Percentiles rank a stretch among this genome's conserved stretches.
phyloP scores from a whole-genome alignment of 64 coral and sea anemone species.

The Acropora yongei region DNA sequence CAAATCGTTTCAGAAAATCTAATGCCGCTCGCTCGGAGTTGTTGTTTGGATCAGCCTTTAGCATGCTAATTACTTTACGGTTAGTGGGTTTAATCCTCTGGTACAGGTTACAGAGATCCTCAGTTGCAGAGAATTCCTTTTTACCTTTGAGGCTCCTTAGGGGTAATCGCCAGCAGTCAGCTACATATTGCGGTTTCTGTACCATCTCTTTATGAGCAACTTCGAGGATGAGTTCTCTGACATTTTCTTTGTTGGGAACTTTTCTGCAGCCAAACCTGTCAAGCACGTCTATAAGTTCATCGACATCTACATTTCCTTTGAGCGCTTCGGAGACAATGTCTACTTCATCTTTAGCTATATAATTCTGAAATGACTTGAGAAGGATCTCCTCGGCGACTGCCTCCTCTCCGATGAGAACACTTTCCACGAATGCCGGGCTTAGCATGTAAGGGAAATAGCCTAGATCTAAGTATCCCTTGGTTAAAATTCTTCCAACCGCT shows the following conservation, averaged over 20 bases:
- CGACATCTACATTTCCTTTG: not conserved
- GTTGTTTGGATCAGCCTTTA: not conserved
- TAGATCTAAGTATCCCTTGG: not conserved
- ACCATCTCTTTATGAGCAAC: constrained; percentile 16
- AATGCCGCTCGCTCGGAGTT: not conserved
- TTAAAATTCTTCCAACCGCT: constrained; percentile 9
- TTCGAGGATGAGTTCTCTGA: not conserved
- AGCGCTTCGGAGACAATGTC: constrained; percentile 5
- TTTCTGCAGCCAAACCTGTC: constrained; percentile 32
- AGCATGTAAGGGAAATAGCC: constrained; percentile 25
- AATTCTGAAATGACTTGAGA: constrained; percentile 9
- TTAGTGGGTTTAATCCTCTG: not conserved
- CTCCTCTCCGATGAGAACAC: not conserved
- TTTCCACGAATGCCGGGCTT: not conserved
- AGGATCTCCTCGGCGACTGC: constrained; percentile 4
- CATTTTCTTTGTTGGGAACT: too few species aligned
- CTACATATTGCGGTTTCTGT: constrained; percentile 7
- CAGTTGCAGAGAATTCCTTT: not conserved
- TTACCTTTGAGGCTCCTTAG: not conserved
- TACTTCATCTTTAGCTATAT: constrained; percentile 24
- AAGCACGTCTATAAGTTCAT: not conserved
- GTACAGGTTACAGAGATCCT: not conserved
- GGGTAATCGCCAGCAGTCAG: not conserved
- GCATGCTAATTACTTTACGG: not conserved
- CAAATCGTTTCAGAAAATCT: not conserved